phyloP scores from a whole-genome alignment of 1,140 invertebrate genomes.

The Nebria ingens region DNA sequence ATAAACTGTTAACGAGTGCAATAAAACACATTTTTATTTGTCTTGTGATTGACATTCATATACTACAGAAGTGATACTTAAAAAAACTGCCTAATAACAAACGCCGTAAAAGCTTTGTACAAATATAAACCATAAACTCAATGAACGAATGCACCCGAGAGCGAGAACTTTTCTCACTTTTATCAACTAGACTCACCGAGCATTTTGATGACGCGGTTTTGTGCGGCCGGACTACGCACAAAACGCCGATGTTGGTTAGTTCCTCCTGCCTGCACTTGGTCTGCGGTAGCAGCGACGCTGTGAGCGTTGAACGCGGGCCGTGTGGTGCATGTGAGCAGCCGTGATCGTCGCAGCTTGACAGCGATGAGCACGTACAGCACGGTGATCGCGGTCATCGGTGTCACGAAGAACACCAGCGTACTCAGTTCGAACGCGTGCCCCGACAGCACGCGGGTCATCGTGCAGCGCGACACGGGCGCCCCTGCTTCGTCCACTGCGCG shows the following conservation, averaged over 20 bases:
- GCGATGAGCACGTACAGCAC: conserved; percentile 78
- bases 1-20: no score
- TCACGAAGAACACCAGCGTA: conserved; percentile 73
- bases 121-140: no score
- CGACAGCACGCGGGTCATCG: conserved; percentile 47
- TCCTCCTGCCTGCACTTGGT: conserved; percentile 11
- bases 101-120: no score
- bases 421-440: conserved; percentile 73
- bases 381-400: conserved; percentile 77
- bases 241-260: neutral
- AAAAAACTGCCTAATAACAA: no score
- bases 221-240: conserved; percentile 14
- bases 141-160: no score
- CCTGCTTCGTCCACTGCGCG: conserved; percentile 19
- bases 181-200: conserved; percentile 48
- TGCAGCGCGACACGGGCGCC: conserved; percentile 21
- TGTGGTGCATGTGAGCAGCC: conserved; percentile 36
- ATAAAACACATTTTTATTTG: no score
- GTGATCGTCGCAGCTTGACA: conserved; percentile 55
- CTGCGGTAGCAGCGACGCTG: conserved; percentile 15
- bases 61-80: no score
- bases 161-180: no score
- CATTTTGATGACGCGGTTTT: conserved; percentile 42
- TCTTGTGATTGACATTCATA: no score
- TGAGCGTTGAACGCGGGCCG: conserved; percentile 21